Evolutionary conservation across 1,140 invertebrate species (phyloP).

Genomic region (Lepidostoma basale): DNA sequence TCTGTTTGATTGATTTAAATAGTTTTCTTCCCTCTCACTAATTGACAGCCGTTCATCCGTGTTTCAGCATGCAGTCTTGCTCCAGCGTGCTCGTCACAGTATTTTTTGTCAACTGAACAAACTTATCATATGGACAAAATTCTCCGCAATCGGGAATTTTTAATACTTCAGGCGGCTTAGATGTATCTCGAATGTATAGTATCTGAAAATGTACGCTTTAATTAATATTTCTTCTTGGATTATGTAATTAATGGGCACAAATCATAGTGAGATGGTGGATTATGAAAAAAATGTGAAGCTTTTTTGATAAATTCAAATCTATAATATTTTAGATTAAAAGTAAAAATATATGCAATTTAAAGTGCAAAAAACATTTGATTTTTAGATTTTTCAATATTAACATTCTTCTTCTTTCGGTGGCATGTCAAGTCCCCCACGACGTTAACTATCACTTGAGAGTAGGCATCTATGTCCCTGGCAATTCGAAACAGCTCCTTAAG

Average conservation of each 20-base stretch:
- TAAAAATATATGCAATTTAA: too few species aligned
- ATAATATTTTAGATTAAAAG: too few species aligned
- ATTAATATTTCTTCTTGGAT: too few species aligned
- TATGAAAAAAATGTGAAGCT: too few species aligned
- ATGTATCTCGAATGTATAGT: constrained; percentile 46
- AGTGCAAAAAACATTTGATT: too few species aligned
- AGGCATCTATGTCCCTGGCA: too few species aligned
- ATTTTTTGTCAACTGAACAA: constrained; percentile 48
- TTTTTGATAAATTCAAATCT: too few species aligned
- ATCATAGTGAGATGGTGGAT: too few species aligned
- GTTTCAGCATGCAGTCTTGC: constrained; percentile 33
- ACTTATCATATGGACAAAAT: constrained; percentile 51
- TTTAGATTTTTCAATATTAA: neutral
- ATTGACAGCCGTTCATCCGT: neutral
- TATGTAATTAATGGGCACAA: too few species aligned
- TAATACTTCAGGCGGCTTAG: constrained; percentile 40
- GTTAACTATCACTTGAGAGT: too few species aligned
- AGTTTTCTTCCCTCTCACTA: neutral
- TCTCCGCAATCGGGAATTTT: constrained; percentile 48
- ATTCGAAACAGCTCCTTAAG: too few species aligned
- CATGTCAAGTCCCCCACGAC: too few species aligned
- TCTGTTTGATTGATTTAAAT: neutral
- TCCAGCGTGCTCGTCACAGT: constrained; percentile 42
- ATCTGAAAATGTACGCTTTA: constrained; percentile 49
- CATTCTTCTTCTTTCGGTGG: neutral